These are phyloP conservation scores for Melanotus villosus DNA, from an alignment of 2,888 invertebrate species.

Conservation along the genomic window DNA sequence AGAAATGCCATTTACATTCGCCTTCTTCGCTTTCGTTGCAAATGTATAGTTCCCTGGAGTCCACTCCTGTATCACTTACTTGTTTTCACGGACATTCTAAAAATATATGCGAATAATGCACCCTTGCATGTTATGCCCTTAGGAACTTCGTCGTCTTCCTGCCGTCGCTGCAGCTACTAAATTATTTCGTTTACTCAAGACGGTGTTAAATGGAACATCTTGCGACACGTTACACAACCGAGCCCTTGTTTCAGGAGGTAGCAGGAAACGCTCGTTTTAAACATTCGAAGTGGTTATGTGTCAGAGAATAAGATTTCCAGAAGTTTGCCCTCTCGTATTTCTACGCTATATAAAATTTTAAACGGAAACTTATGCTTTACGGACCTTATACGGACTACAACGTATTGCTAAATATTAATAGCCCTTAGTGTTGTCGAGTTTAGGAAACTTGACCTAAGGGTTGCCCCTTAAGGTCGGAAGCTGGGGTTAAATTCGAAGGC, in stretches of 20 bases:
- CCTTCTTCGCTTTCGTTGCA: constrained; percentile 28
- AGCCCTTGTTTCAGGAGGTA: constrained; percentile 3
- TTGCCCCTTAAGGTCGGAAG: constrained; percentile 14
- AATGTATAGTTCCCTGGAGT: constrained; percentile 51
- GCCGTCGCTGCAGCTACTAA: constrained; percentile 4
- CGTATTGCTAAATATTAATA: constrained; percentile 16
- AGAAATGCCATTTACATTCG: constrained; percentile 34
- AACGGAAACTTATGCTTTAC: neutral
- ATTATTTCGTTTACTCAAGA: constrained; percentile 16
- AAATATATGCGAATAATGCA: constrained; percentile 28
- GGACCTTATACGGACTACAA: neutral
- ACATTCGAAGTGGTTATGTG: neutral
- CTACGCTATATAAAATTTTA: neutral
- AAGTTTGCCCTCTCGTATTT: too few species aligned
- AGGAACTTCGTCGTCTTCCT: constrained; percentile 1
- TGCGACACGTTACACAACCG: neutral
- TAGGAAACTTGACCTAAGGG: constrained; percentile 22
- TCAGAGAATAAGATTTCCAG: too few species aligned
- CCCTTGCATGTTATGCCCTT: neutral
- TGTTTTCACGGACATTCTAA: constrained; percentile 50
- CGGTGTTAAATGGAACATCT: constrained; percentile 18
- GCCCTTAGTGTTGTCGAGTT: constrained; percentile 2
- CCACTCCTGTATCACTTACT: constrained; percentile 56
- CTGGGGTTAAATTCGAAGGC: constrained; percentile 18
- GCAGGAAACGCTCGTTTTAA: neutral